Percentiles rank a stretch among this genome's conserved stretches.
These are phyloP conservation scores for Seriola aureovittata DNA, from an alignment of 2,113 vertebrate genomes.

Conservation along the genomic window DNA sequence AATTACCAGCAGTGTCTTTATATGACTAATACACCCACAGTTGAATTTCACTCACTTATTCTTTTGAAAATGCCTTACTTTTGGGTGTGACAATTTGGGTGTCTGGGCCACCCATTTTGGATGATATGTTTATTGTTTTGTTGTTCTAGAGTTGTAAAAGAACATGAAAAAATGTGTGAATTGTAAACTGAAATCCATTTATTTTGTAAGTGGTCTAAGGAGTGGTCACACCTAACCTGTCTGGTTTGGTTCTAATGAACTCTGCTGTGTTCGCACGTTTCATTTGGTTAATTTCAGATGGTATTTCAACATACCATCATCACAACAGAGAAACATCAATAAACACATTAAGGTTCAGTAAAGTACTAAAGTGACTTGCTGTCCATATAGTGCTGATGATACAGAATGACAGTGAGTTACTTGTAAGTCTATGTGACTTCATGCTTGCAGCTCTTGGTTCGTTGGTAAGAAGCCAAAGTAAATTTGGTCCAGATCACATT, in stretches of 20 bases:
- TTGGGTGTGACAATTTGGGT: background rate
- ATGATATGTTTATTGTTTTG: background rate
- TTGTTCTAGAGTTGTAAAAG: background rate
- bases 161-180: background rate
- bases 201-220: background rate
- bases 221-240: background rate
- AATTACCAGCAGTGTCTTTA: background rate
- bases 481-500: background rate
- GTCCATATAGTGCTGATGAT: background rate
- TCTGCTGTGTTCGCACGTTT: too few species aligned
- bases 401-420: background rate
- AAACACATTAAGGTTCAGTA: background rate
- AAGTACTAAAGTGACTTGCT: background rate
- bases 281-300: too few species aligned
- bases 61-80: too few species aligned
- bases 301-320: background rate
- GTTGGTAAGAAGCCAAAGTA: background rate
- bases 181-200: background rate
- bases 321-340: background rate
- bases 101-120: background rate
- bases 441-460: background rate
- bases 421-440: background rate
- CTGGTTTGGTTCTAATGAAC: too few species aligned
- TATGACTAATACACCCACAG: background rate
- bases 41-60: too few species aligned